phyloP scores from a whole-genome alignment of 2,888 invertebrate species.

The Melanotus villosus region DNA sequence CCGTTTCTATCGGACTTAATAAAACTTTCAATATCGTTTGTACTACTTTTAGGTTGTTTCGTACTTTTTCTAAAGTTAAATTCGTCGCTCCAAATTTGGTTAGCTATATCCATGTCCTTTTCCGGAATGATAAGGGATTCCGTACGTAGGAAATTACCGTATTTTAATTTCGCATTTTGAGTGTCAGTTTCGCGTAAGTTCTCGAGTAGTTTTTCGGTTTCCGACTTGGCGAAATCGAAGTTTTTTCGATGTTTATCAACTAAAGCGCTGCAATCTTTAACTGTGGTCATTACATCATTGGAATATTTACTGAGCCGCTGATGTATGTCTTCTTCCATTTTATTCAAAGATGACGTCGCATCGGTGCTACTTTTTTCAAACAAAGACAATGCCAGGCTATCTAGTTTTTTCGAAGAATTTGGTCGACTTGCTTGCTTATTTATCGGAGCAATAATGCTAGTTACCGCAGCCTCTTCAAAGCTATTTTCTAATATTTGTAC shows the following conservation, averaged over 20 bases:
- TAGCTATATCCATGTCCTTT: slow-evolving; percentile 60
- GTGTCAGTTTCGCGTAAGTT: slow-evolving; percentile 71
- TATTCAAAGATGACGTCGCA: background rate
- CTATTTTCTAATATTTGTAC: slow-evolving; percentile 28
- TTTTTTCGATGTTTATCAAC: slow-evolving; percentile 72
- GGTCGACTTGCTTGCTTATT: slow-evolving; percentile 45
- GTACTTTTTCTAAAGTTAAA: slow-evolving; percentile 53
- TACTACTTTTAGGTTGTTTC: slow-evolving; percentile 22
- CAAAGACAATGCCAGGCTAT: background rate
- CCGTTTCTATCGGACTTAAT: slow-evolving; percentile 49
- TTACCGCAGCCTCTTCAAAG: background rate
- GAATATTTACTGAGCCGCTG: slow-evolving; percentile 59
- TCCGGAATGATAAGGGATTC: slow-evolving; percentile 50
- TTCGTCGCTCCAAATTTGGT: slow-evolving; percentile 63
- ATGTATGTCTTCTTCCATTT: slow-evolving; percentile 54
- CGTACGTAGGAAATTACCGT: slow-evolving; percentile 36
- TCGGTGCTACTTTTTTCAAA: too few relatives aligned
- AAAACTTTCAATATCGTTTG: slow-evolving; percentile 20
- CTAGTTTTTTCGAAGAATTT: slow-evolving; percentile 50
- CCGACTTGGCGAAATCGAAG: slow-evolving; percentile 68
- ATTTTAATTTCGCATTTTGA: slow-evolving; percentile 68
- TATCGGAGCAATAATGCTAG: background rate
- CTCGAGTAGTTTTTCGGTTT: slow-evolving; percentile 70
- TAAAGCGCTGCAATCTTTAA: slow-evolving; percentile 56
- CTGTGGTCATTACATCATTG: slow-evolving; percentile 57